phyloP scores from a whole-genome alignment of 2,888 invertebrate genomes.

The Bombylius major region DNA sequence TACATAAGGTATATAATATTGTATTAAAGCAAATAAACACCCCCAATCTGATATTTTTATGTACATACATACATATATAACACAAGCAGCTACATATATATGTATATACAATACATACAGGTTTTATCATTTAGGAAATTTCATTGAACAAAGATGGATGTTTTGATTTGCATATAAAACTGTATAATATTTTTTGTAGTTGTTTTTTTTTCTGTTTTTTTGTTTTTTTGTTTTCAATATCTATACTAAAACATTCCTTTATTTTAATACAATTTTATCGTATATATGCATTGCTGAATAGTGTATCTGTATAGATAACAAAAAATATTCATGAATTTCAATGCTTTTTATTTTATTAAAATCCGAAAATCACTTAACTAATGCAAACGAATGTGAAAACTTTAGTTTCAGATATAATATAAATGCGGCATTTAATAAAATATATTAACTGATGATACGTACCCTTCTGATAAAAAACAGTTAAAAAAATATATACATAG shows the following conservation, averaged over 20 bases:
- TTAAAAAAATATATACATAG: too few relatives aligned
- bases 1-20: too few relatives aligned
- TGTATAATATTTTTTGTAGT: not conserved
- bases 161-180: slow-evolving; percentile 5
- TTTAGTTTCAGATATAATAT: not conserved
- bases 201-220: not conserved
- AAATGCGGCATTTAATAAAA: slow-evolving; percentile 5
- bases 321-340: not conserved
- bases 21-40: too few relatives aligned
- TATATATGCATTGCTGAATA: too few relatives aligned
- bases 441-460: not conserved
- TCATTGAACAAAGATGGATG: slow-evolving; percentile 3
- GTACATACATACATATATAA: too few relatives aligned
- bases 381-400: slow-evolving; percentile 5
- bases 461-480: slow-evolving; percentile 1
- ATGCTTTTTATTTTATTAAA: slow-evolving; percentile 13
- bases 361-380: slow-evolving; percentile 14
- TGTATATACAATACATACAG: not conserved
- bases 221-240: not conserved
- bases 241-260: too few relatives aligned
- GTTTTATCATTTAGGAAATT: not conserved
- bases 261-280: too few relatives aligned
- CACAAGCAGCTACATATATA: too few relatives aligned
- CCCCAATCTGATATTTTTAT: too few relatives aligned
- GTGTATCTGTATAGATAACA: not conserved